Conservation (phyloP, 1,140 invertebrate species). For the Halesus radiatus region DNA sequence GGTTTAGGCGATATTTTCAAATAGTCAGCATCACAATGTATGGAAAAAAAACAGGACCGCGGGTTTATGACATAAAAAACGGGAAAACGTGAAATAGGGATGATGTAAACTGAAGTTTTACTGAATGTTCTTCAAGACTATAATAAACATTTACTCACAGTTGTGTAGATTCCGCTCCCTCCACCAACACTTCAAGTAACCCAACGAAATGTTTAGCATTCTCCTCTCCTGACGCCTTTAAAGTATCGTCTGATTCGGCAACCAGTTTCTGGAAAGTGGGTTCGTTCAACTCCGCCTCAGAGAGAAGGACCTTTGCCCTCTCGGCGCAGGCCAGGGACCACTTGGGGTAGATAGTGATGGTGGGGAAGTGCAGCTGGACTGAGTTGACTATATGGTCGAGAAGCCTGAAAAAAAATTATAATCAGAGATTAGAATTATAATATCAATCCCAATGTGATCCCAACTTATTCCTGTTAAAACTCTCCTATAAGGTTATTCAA, state of each 20-base stretch:
- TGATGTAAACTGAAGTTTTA: no score
- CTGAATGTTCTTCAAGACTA: no score
- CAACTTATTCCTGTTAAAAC: no score
- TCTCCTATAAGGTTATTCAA: no score
- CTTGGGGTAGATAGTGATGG: conserved; percentile 72
- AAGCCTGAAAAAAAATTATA: conserved; percentile 68
- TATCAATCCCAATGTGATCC: no score
- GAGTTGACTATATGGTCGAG: conserved; percentile 75
- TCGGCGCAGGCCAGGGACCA: conserved; percentile 71
- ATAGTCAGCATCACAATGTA: no score
- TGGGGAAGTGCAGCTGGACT: conserved; percentile 70
- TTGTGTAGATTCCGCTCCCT: conserved; percentile 76
- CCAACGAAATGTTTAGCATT: conserved; percentile 74
- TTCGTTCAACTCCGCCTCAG: conserved; percentile 59
- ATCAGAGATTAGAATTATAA: no score
- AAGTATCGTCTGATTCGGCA: conserved; percentile 61
- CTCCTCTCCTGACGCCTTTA: conserved; percentile 64
- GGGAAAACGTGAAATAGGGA: no score
- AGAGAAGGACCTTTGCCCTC: conserved; percentile 68
- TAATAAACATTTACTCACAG: conserved; percentile 70
- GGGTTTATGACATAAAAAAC: no score
- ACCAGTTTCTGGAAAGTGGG: conserved; percentile 63
- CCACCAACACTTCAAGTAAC: conserved; percentile 75
- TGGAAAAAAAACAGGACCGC: no score
- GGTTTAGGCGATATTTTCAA: no score